phyloP scores from a whole-genome alignment of 2,888 invertebrate species.

The Marronus borbonicus region DNA sequence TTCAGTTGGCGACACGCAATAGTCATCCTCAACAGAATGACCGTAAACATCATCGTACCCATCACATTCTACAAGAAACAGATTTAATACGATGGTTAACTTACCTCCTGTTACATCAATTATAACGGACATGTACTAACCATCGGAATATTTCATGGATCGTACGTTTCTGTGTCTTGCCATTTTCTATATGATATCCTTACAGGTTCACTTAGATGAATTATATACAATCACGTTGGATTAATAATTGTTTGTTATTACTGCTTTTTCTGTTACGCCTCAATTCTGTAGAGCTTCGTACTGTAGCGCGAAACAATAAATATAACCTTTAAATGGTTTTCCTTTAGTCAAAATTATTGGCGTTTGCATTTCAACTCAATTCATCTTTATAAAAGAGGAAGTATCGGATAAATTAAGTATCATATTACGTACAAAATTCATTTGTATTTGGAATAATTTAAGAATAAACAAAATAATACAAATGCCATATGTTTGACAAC shows the following conservation, averaged over 20 bases:
- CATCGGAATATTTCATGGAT: constrained; percentile 87
- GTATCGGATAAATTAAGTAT: no score
- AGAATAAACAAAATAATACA: no score
- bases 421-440: no score
- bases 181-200: constrained; percentile 72
- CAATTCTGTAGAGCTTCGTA: no score
- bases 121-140: constrained; percentile 66
- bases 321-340: background rate
- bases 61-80: constrained; percentile 81
- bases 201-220: constrained; percentile 1
- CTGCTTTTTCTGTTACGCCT: background rate
- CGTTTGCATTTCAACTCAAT: background rate
- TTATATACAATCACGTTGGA: background rate
- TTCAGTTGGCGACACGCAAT: constrained; percentile 91
- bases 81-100: no score
- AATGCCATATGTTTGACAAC: no score
- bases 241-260: no score
- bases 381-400: background rate
- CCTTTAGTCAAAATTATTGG: background rate
- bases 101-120: background rate
- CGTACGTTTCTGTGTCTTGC: constrained; percentile 90
- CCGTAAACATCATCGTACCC: constrained; percentile 93
- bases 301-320: no score
- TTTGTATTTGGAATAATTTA: no score
- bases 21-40: constrained; percentile 94